Evolutionary conservation across 2,888 invertebrate genomes (phyloP), one percentile per base, ranked within the genome.

Genomic region (Lissonota sp.): DNA sequence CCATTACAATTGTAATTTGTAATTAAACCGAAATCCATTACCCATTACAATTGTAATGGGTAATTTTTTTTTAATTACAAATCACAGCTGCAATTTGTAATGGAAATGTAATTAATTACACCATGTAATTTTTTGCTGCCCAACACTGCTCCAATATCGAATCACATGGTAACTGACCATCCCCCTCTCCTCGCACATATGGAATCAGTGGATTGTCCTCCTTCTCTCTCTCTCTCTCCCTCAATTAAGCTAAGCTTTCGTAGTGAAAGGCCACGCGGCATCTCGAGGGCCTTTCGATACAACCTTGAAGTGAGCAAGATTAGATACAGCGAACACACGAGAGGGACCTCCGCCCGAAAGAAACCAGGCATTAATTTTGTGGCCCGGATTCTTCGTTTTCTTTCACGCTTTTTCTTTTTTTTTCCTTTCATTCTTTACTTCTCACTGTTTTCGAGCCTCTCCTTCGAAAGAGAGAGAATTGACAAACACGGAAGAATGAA

Each of bases 211-310:
- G 26, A 26, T 26, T 26, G 26, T 26, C 26, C 26, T 26, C 26
- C 26, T n/a, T n/a, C 26, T 26, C 26, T 26, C 26, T 26, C 26
- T 26, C 26, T 26, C 26, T 26, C 26, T 26, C 87, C 88, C 87
- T 91, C 91, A 92, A 92, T 92, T 92, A 91, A 91, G 87, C 87
- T 86, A 86, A 87, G 86, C 88, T 88, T 87, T 88, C 87, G 84
- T 85, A 88, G 71, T 26, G 26, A 26, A 26, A 79, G 86, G 83
- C 81, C 80, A 69, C 73, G 8, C 51, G 53, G 53, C 87, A 87
- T 87, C 88, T 86, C 84, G 82, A 86, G 88, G 80, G 85, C 87
- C 86, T 71, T 73, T 70, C 70, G 58, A 70, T 82, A 49, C 69
- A 82, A 77, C 79, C 82, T 79, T 79, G 76, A 79, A 82, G 62